Conservation (phyloP, 2,888 invertebrate species). For the Xestia ashworthii region DNA sequence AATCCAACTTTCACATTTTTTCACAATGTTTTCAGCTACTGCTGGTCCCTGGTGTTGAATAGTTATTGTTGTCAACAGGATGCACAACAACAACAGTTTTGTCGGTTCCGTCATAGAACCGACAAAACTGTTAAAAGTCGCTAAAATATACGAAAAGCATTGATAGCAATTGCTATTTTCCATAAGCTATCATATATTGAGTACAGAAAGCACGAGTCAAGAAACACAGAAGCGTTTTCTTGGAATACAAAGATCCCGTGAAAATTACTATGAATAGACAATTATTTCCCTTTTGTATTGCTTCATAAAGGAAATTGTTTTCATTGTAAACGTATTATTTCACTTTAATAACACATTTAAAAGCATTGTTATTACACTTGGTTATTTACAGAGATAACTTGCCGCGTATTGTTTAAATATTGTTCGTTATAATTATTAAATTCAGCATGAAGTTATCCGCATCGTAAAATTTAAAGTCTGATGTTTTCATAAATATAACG, state of each 20-base stretch:
- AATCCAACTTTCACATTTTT: not conserved
- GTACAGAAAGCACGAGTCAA: not conserved
- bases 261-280: slow-evolving; percentile 15
- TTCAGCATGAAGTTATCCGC: slow-evolving; percentile 30
- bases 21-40: not conserved
- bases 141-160: not conserved
- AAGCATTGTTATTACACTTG: not conserved
- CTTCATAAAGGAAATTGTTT: slow-evolving; percentile 12
- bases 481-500: slow-evolving; percentile 31
- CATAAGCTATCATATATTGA: not conserved
- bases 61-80: not conserved
- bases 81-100: too few relatives aligned
- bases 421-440: slow-evolving; percentile 32
- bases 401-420: slow-evolving; percentile 10
- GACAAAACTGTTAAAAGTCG: too few relatives aligned
- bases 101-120: too few relatives aligned
- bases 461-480: slow-evolving; percentile 34
- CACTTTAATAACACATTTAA: slow-evolving; percentile 9
- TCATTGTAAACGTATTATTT: slow-evolving; percentile 1
- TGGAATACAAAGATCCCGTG: not conserved
- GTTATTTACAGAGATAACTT: slow-evolving; percentile 20
- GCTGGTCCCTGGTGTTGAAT: not conserved
- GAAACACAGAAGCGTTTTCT: not conserved
- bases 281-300: slow-evolving; percentile 8
- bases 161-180: not conserved